These are phyloP conservation scores for Psittacus erithacus DNA, from an alignment of 2,113 vertebrate species.

Conservation along the genomic window DNA sequence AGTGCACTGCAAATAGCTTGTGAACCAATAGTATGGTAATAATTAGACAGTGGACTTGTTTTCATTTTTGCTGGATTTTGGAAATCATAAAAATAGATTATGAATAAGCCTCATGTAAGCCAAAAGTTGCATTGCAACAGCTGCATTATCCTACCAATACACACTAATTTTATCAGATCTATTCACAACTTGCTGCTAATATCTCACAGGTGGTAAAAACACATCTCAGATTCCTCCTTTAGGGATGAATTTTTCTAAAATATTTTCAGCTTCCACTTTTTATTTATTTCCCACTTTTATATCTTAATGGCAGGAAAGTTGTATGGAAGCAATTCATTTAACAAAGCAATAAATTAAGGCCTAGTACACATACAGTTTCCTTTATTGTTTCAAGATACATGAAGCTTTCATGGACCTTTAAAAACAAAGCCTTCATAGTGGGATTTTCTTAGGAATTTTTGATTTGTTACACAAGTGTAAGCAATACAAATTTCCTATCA, in stretches of 20 bases:
- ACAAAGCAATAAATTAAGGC: conserved; percentile 5
- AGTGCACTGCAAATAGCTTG: conserved; percentile 36
- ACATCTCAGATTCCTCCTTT: neutral
- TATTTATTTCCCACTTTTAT: neutral
- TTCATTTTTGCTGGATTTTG: conserved; percentile 56
- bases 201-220: conserved; percentile 25
- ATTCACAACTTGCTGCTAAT: conserved; percentile 40
- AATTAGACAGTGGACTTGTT: conserved; percentile 52
- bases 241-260: neutral
- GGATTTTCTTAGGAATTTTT: conserved; percentile 2
- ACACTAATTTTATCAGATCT: conserved; percentile 48
- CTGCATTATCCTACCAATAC: conserved; percentile 28
- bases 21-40: conserved; percentile 49
- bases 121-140: conserved; percentile 55
- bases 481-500: neutral
- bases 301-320: neutral
- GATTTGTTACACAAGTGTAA: neutral
- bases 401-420: neutral
- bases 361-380: neutral
- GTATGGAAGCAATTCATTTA: conserved; percentile 36
- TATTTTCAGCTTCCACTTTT: conserved; percentile 23
- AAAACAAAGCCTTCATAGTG: neutral
- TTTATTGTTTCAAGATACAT: neutral
- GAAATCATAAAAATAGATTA: conserved; percentile 64
- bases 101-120: conserved; percentile 49